Evolutionary conservation across 2,888 invertebrate species (phyloP), one percentile per base, ranked within the genome.

Genomic region (Dysmachus trigonus): DNA sequence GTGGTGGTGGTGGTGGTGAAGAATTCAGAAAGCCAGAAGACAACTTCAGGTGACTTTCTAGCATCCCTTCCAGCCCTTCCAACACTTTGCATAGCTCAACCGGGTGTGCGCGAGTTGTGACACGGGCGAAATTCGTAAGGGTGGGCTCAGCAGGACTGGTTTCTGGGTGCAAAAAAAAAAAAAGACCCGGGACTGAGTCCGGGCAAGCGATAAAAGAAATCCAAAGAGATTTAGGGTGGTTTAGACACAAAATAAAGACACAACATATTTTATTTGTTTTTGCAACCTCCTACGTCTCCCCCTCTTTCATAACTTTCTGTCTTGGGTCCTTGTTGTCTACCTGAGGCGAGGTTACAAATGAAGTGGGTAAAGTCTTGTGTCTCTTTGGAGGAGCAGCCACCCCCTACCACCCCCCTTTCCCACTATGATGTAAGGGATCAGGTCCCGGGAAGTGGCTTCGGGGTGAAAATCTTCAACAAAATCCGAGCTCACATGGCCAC

Each of bases 131-230:
- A 1, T 15, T 2, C 13, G 38, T 2, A 15, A 3, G 38, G 15
- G 33, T 31, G 73, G 30, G 33, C 35, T 38, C n/a, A n/a, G n/a
- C n/a, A n/a, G n/a, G n/a, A n/a, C n/a, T n/a, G n/a, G n/a, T n/a
- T n/a, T n/a, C n/a, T n/a, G n/a, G n/a, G n/a, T n/a, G n/a, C n/a
- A n/a, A n/a, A n/a, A n/a, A n/a, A n/a, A n/a, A n/a, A n/a, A n/a
- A n/a, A n/a, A n/a, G n/a, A n/a, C 10, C 3, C 47, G 47, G 47
- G n/a, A 47, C 47, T 30, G 51, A 30, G 33, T n/a, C 41, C 30
- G 77, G 47, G 33, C 33, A 30, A 76, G 85, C 83, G 85, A 87
- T 87, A 83, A 87, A 83, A 83, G 51, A 81, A 87, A 87, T 85
- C 85, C 85, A 47, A 72, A 77, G 86, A 86, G 82, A 86, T 86